phyloP scores from a whole-genome alignment of 2,797 vertebrate genomes.

The Tokudaia tokunoshimensis region DNA sequence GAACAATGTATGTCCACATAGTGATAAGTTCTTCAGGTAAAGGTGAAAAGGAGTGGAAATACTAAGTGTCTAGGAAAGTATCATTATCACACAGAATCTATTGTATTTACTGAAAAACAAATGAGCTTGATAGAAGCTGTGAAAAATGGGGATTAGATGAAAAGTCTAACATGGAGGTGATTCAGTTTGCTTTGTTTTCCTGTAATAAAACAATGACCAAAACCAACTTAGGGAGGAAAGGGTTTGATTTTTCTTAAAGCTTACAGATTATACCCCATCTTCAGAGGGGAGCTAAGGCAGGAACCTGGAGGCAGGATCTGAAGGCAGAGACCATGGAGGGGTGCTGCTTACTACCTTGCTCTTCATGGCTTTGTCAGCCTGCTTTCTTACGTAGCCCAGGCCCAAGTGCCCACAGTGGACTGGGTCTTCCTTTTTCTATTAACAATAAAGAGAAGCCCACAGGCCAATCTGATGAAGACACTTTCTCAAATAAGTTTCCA shows the following conservation, averaged over 20 bases:
- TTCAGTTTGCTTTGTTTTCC: background rate
- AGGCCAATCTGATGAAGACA: background rate
- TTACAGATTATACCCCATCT: background rate
- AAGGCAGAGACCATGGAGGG: background rate
- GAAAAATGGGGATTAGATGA: slow-evolving; percentile 53
- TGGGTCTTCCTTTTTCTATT: background rate
- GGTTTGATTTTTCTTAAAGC: too few species aligned
- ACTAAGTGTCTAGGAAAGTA: slow-evolving; percentile 53
- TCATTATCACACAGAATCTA: slow-evolving; percentile 45
- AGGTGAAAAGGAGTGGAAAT: slow-evolving; percentile 46
- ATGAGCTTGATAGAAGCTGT: slow-evolving; percentile 62
- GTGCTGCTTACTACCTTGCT: background rate
- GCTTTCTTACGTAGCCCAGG: background rate
- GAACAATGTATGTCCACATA: background rate
- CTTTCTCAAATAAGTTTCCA: background rate
- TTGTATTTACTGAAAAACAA: slow-evolving; percentile 48
- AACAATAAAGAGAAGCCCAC: background rate
- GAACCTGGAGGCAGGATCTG: background rate
- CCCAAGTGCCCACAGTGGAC: background rate
- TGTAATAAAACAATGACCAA: background rate
- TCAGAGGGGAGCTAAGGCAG: background rate
- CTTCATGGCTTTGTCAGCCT: too few species aligned
- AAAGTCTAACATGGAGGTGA: slow-evolving; percentile 40
- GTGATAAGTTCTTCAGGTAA: slow-evolving; percentile 41
- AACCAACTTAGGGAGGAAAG: background rate